These are phyloP conservation scores for Crocodylus rhombifer DNA, from an alignment of 2,797 vertebrate genomes.

Conservation along the genomic window DNA sequence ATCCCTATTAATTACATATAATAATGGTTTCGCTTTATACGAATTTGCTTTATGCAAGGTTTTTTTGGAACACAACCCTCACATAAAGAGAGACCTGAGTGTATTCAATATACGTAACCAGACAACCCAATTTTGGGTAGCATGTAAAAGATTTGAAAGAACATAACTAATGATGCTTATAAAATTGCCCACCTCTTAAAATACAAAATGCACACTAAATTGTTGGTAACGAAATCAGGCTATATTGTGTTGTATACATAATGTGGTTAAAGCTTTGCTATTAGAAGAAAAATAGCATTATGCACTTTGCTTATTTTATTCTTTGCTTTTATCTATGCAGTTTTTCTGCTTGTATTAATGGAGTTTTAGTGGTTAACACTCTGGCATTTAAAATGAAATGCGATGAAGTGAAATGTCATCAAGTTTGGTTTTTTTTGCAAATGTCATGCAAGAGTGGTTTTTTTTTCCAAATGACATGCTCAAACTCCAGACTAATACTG, in stretches of 20 bases:
- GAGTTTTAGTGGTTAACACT: background rate
- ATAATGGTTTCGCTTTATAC: no score
- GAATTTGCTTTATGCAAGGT: no score
- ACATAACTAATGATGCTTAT: background rate
- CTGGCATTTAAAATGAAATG: background rate
- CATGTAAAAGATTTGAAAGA: background rate
- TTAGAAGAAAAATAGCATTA: background rate
- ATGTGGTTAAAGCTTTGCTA: background rate
- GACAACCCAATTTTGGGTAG: background rate
- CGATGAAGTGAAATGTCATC: background rate
- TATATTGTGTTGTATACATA: background rate
- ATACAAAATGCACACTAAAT: background rate
- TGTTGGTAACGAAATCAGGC: background rate
- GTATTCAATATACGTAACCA: background rate
- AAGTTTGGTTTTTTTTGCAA: conserved; percentile 37
- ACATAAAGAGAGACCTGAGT: no score
- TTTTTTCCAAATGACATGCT: conserved; percentile 41
- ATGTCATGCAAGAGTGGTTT: background rate
- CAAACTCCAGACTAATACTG: conserved; percentile 38
- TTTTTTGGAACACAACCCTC: no score
- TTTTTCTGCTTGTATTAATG: background rate
- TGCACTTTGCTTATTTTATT: background rate
- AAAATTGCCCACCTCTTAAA: background rate
- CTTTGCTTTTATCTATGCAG: background rate
- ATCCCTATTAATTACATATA: no score